These are phyloP conservation scores for Gymnoscelis rufifasciata DNA, from an alignment of 2,888 invertebrate genomes.

Conservation along the genomic window DNA sequence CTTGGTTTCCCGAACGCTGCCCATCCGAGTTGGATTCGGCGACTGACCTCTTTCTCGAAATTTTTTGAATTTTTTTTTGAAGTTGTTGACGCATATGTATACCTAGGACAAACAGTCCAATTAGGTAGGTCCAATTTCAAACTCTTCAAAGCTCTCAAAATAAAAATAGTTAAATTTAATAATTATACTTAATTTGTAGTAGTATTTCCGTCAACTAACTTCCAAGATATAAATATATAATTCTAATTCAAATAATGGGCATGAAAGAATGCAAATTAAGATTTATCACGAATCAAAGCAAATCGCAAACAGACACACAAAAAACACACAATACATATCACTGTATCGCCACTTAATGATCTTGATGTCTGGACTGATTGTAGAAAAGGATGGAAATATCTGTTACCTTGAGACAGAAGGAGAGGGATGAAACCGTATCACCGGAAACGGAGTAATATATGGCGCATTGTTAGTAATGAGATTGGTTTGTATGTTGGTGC, in stretches of 20 bases:
- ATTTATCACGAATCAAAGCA: conserved; percentile 29
- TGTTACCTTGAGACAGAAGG: conserved; percentile 31
- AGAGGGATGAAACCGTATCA: conserved; percentile 49
- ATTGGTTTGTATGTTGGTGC: conserved; percentile 63
- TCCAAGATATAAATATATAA: too few species aligned
- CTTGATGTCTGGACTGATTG: conserved; percentile 63
- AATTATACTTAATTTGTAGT: too few species aligned
- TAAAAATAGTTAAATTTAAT: too few species aligned
- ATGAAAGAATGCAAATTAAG: conserved; percentile 25
- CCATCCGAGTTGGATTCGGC: too few species aligned
- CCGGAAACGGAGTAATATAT: conserved; percentile 76
- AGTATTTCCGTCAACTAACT: too few species aligned
- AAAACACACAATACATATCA: conserved; percentile 57
- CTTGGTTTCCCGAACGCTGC: too few species aligned
- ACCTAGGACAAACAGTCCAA: too few species aligned
- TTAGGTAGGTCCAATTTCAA: too few species aligned
- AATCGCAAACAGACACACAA: conserved; percentile 26
- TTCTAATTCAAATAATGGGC: conserved; percentile 1
- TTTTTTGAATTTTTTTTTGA: too few species aligned
- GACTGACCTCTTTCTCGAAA: too few species aligned
- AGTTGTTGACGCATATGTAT: too few species aligned
- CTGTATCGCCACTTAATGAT: conserved; percentile 72
- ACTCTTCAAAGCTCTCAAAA: too few species aligned
- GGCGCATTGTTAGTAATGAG: conserved; percentile 78
- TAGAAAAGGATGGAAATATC: conserved; percentile 41